phyloP scores from a whole-genome alignment of 2,113 vertebrate genomes.

The Bostrychus sinensis region DNA sequence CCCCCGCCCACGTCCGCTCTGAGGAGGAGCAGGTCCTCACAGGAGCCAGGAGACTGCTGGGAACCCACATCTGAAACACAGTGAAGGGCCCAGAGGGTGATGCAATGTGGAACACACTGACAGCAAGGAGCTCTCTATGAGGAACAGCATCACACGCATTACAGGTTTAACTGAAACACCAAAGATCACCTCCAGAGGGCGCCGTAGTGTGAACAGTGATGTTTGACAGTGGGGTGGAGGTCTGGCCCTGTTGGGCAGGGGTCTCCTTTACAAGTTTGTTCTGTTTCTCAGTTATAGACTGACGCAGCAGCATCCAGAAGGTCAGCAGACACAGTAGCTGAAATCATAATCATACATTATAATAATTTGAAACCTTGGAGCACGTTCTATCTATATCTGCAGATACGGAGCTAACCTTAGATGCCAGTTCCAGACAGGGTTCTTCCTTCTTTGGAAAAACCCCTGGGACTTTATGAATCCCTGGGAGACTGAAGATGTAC shows the following conservation, averaged over 20 bases:
- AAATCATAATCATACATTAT: neutral
- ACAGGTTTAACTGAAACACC: neutral
- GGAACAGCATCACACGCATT: neutral
- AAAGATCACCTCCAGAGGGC: conserved; percentile 81
- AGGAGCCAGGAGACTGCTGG: conserved; percentile 62
- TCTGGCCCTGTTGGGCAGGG: conserved; percentile 20
- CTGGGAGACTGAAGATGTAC: conserved; percentile 90
- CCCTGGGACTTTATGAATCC: conserved; percentile 76
- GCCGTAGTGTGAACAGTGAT: conserved; percentile 79
- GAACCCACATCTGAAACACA: conserved; percentile 51
- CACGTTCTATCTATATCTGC: neutral
- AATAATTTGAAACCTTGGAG: neutral
- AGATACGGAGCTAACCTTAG: conserved; percentile 34
- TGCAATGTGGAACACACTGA: no score
- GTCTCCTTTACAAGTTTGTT: conserved; percentile 42
- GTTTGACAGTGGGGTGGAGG: conserved; percentile 79
- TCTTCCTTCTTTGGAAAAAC: conserved; percentile 84
- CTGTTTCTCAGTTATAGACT: conserved; percentile 89
- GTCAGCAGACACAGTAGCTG: conserved; percentile 69
- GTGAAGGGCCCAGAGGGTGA: no score
- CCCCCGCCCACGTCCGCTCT: conserved; percentile 59
- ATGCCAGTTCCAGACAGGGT: conserved; percentile 78
- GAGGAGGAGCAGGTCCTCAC: conserved; percentile 84
- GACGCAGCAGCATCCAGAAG: conserved; percentile 94
- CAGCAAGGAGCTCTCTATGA: neutral